Conservation (phyloP, 2,113 vertebrate genomes). For the Takifugu flavidus region DNA sequence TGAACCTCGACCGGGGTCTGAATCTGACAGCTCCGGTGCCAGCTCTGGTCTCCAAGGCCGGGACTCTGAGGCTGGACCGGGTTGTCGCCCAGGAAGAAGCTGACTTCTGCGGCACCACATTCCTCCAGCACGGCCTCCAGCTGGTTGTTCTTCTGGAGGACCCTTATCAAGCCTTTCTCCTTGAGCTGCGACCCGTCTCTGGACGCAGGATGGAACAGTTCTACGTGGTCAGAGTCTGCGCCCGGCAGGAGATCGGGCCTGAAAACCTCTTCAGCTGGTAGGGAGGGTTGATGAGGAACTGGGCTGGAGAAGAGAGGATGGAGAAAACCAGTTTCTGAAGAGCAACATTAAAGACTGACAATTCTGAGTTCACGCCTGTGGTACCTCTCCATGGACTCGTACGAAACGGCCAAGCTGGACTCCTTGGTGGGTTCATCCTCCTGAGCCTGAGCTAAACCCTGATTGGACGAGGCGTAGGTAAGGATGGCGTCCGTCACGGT, state of each 20-base stretch:
- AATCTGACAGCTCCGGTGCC: conserved; percentile 25
- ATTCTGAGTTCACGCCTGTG: background rate
- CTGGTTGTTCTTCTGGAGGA: conserved; percentile 25
- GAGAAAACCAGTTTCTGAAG: background rate
- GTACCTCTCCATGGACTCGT: conserved; percentile 77
- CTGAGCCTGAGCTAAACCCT: conserved; percentile 83
- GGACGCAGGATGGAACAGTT: background rate
- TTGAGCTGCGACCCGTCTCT: background rate
- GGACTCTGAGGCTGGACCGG: background rate
- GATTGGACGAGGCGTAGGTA: conserved; percentile 85
- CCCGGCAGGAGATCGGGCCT: background rate
- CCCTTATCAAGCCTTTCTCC: conserved; percentile 16
- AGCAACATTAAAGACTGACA: background rate
- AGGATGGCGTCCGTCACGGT: conserved; percentile 88
- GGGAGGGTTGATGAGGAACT: conserved; percentile 57
- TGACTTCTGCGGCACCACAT: background rate
- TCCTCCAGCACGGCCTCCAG: conserved; percentile 39
- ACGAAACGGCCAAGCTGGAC: conserved; percentile 57
- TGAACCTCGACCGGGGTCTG: conserved; percentile 59
- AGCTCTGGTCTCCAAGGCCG: background rate
- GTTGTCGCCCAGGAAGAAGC: conserved; percentile 45
- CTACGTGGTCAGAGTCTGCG: conserved; percentile 3
- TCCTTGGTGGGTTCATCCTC: conserved; percentile 72
- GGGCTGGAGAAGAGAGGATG: conserved; percentile 52
- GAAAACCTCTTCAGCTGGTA: conserved; percentile 12